Conservation (phyloP, 2,113 vertebrate species). For the Cyrtonyx montezumae region DNA sequence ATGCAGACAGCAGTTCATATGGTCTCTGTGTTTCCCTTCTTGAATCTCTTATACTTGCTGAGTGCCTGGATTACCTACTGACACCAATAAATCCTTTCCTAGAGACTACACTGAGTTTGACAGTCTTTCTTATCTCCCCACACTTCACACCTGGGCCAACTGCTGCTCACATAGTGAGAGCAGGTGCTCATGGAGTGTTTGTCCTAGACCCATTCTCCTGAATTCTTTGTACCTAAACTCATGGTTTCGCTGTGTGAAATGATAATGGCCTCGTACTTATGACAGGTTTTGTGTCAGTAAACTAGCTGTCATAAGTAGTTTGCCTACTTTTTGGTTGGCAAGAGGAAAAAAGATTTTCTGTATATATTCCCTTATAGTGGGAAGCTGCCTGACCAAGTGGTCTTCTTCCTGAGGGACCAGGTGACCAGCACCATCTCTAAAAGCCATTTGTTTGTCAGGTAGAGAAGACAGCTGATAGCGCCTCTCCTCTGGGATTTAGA, state of each 20-base stretch:
- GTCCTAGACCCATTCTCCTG: not conserved
- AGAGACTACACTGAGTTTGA: not conserved
- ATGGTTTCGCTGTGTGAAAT: not conserved
- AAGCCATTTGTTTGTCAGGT: not conserved
- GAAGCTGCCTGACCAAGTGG: not conserved
- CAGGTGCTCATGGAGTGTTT: not conserved
- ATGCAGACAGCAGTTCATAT: not conserved
- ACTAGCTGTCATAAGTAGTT: not conserved
- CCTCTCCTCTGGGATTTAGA: not conserved
- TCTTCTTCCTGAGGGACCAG: not conserved
- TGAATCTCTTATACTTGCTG: not conserved
- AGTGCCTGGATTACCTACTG: not conserved
- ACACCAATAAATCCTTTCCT: not conserved
- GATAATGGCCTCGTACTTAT: fast-evolving
- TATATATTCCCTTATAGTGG: not conserved
- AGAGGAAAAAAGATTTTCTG: not conserved
- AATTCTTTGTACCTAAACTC: not conserved
- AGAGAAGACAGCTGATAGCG: not conserved
- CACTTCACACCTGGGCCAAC: fast-evolving
- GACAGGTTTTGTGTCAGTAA: not conserved
- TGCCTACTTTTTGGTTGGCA: fast-evolving
- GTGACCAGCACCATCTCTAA: not conserved
- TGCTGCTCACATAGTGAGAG: not conserved
- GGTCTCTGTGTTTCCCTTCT: not conserved
- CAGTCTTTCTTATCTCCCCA: not conserved